phyloP scores from a whole-genome alignment of 1,140 invertebrate species.

The Druon quercuslanigerum region DNA sequence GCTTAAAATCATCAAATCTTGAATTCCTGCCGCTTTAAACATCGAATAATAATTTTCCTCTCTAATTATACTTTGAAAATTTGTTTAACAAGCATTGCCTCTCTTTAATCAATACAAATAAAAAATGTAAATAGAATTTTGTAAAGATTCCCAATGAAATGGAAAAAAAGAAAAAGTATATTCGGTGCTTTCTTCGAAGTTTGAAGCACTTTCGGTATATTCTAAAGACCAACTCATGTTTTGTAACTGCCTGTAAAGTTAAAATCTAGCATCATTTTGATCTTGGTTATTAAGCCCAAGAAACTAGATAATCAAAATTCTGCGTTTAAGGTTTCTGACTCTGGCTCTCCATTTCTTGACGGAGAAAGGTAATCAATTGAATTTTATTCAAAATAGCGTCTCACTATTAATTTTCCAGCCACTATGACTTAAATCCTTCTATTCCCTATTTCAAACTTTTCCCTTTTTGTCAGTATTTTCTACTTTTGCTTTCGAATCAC shows the following conservation, averaged over 20 bases:
- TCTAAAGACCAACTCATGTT: not conserved
- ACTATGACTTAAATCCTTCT: not conserved
- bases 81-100: not conserved
- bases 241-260: not conserved
- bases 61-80: too few species aligned
- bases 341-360: not conserved
- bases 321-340: not conserved
- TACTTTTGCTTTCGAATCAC: not conserved
- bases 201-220: conserved; percentile 10
- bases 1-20: not conserved
- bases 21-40: too few species aligned
- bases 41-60: too few species aligned
- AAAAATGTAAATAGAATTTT: not conserved
- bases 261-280: conserved; percentile 10
- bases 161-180: not conserved
- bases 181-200: not conserved
- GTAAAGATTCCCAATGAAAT: not conserved
- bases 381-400: not conserved
- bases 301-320: not conserved
- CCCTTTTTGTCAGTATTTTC: not conserved
- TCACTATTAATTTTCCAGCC: not conserved
- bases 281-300: not conserved
- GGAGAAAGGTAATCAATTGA: not conserved
- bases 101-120: not conserved
- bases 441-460: not conserved